Evolutionary conservation across 2,888 invertebrate species (phyloP).

Genomic region (Coelopa pilipes): DNA sequence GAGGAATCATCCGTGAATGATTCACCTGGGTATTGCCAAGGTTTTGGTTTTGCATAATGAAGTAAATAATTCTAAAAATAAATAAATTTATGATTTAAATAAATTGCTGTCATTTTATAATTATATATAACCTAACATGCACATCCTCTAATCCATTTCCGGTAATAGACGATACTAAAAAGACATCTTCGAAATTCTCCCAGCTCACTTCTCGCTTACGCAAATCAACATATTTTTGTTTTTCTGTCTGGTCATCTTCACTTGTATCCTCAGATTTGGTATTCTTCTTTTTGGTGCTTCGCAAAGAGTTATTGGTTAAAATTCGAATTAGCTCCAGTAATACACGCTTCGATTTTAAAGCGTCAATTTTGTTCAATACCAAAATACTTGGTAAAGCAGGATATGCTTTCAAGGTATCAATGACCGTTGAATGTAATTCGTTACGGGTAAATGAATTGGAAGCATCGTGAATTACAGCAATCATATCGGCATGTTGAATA

Average conservation of each 20-base stretch:
- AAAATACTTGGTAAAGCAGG: conserved; percentile 76
- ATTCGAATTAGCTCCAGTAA: conserved; percentile 78
- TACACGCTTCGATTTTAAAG: conserved; percentile 76
- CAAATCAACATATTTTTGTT: conserved; percentile 36
- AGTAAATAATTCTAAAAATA: conserved; percentile 52
- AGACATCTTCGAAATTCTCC: conserved; percentile 87
- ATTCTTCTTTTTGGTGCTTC: conserved; percentile 46
- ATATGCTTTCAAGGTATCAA: conserved; percentile 75
- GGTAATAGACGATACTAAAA: conserved; percentile 88
- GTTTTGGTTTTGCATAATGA: conserved; percentile 71
- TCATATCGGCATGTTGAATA: conserved; percentile 78
- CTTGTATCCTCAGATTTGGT: not conserved
- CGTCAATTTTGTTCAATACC: conserved; percentile 90
- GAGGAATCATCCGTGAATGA: conserved; percentile 80
- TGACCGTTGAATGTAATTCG: conserved; percentile 75
- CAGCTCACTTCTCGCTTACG: conserved; percentile 68
- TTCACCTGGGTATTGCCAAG: conserved; percentile 76
- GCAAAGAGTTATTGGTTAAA: conserved; percentile 74
- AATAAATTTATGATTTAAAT: not conserved
- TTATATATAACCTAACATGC: conserved; percentile 68
- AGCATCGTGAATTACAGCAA: conserved; percentile 89
- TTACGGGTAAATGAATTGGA: conserved; percentile 77
- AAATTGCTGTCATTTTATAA: not conserved
- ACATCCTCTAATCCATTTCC: conserved; percentile 80
- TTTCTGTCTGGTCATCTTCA: not conserved